Evolutionary conservation across 2,113 vertebrate genomes (phyloP).

Genomic region (human): GRCh38 chr1:192013001-192013500

Average conservation of each 20-base stretch:
- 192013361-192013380: neutral
- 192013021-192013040: neutral
- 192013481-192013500: too few species aligned
- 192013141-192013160: neutral
- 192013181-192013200: neutral
- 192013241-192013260: neutral
- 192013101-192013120: neutral
- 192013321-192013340: neutral
- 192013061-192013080: neutral
- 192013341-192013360: neutral
- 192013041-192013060: neutral
- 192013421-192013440: neutral
- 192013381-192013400: neutral
- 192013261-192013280: neutral
- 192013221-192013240: neutral
- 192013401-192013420: neutral
- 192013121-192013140: neutral
- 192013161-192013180: neutral
- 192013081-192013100: neutral
- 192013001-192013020: neutral
- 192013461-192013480: constrained; percentile 71
- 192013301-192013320: neutral
- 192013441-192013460: neutral
- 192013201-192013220: neutral
- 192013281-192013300: neutral